These are phyloP conservation scores for Piscicola geometra DNA, from an alignment of 2,888 invertebrate genomes.

Conservation along the genomic window DNA sequence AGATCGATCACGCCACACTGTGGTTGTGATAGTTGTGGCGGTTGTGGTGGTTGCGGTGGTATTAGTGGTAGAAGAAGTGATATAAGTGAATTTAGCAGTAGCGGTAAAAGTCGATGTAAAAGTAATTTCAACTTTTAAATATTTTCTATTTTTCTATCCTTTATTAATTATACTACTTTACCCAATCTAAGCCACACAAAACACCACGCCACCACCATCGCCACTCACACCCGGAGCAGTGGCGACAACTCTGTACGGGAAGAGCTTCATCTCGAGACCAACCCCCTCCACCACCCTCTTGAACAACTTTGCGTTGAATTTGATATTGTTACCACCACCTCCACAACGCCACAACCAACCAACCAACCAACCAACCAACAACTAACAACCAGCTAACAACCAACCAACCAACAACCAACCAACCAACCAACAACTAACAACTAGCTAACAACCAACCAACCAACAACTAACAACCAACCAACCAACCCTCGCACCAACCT, in stretches of 20 bases:
- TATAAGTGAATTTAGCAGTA: too few species aligned
- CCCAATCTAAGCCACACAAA: not conserved
- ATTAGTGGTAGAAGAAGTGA: too few species aligned
- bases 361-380: too few species aligned
- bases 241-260: constrained; percentile 90
- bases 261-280: constrained; percentile 86
- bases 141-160: too few species aligned
- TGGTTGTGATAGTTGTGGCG: constrained; percentile 29
- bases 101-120: too few species aligned
- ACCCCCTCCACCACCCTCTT: constrained; percentile 70
- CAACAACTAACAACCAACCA: too few species aligned
- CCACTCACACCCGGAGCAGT: constrained; percentile 74
- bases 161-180: too few species aligned
- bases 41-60: not conserved
- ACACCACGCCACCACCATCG: too few species aligned
- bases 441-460: too few species aligned
- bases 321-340: not conserved
- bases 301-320: constrained; percentile 76
- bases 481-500: too few species aligned
- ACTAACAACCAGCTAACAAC: not conserved
- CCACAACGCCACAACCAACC: too few species aligned
- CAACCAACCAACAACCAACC: not conserved
- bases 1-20: constrained; percentile 98
- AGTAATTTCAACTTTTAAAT: too few species aligned
- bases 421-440: not conserved